Evolutionary conservation across 2,888 invertebrate species (phyloP), one percentile per base, ranked within the genome.

Genomic region (Eupithecia abbreviata): DNA sequence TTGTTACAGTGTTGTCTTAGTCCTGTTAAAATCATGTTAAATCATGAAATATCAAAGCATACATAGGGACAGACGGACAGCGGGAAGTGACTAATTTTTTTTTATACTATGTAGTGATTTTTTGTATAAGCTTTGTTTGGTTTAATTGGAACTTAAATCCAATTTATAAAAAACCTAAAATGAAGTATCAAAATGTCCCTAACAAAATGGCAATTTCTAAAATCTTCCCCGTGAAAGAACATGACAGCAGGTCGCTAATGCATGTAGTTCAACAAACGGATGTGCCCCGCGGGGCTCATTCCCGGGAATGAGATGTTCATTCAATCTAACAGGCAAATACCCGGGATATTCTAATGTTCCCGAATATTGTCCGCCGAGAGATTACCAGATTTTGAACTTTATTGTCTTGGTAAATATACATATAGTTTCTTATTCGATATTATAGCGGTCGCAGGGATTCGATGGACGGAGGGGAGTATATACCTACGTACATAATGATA

Each of bases 281-380:
- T 43, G 43, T 43, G 70, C 47, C 55, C 72, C 78, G 43, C 51
- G 78, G 72, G 78, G 10, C 71, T 72, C 43, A 66, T 78, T 76
- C 78, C 13, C 41, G 51, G 30, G 18, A 76, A 76, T 76, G 74
- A 78, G 78, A 76, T 70, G 78, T 47, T 65, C 76, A 18, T 76
- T 76, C 72, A 70, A 78, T 78, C 74, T 78, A 78, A 71, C 72
- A 70, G 12, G 51, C 65, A 72, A 78, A 78, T 76, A 71, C 70
- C 43, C 55, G 47, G 43, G n/a, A 71, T 30, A 51, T 49, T 18
- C 18, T 58, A 55, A 68, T 55, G 5, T 67, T n/a, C 51, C 4
- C 18, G 49, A 51, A 49, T 18, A 62, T 30, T 45, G 72, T 18
- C 43, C 18, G 2, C 41, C 41, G 2, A 42, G 15, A 66, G 15